Evolutionary conservation across 2,888 invertebrate species (phyloP).

Genomic region (Ommatoiulus sabulosus): DNA sequence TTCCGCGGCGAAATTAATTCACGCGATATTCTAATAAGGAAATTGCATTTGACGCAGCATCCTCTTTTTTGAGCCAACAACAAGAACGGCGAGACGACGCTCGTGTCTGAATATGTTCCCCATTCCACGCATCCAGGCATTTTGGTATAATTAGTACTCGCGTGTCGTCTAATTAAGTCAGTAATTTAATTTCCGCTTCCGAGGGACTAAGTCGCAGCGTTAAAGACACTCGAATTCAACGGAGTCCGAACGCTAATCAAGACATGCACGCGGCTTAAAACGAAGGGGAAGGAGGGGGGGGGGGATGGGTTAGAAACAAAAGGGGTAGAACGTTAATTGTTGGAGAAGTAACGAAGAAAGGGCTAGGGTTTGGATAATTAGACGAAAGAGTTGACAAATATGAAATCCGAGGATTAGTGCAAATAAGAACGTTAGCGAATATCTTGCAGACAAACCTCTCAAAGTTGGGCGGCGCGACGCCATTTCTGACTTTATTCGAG

Average conservation of each 20-base stretch:
- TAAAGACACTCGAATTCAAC: not conserved
- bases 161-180: conserved; percentile 28
- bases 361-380: not conserved
- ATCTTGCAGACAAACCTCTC: not conserved
- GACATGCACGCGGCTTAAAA: too few species aligned
- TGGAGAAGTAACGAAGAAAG: not conserved
- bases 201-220: not conserved
- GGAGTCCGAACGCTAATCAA: not conserved
- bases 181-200: conserved; percentile 15
- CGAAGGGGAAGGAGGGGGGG: too few species aligned
- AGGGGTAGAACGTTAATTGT: not conserved
- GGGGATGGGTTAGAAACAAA: not conserved
- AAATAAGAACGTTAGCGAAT: not conserved
- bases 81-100: not conserved
- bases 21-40: conserved; percentile 27
- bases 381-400: not conserved
- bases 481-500: too few species aligned
- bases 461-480: not conserved
- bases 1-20: not conserved
- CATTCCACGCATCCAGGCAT: conserved; percentile 15
- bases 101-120: not conserved
- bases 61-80: not conserved
- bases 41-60: not conserved
- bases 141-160: conserved; percentile 18
- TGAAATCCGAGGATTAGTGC: not conserved